A percentile compares a stretch with the other conserved stretches of the same genome.
These are phyloP conservation scores for Bombus haemorrhoidalis DNA, from an alignment of 1,140 invertebrate genomes.

Conservation along the genomic window DNA sequence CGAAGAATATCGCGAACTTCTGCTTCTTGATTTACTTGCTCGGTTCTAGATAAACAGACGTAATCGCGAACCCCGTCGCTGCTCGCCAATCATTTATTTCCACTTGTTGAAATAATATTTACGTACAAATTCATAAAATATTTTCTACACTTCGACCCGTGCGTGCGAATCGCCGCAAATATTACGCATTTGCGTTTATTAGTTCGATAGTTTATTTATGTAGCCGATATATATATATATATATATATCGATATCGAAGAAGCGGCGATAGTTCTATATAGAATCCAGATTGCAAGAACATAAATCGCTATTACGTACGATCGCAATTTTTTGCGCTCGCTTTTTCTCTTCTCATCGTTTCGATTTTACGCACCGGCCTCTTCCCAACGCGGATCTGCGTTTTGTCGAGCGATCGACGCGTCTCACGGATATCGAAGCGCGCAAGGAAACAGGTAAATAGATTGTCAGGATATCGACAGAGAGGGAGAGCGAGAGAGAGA, in stretches of 20 bases:
- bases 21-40: neutral
- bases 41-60: slow-evolving; percentile 2
- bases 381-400: neutral
- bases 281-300: too few species aligned
- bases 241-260: neutral
- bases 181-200: neutral
- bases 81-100: neutral
- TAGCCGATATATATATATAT: neutral
- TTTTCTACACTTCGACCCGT: neutral
- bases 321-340: neutral
- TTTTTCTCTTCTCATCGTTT: too few species aligned
- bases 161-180: neutral
- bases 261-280: neutral
- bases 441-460: slow-evolving; percentile 8
- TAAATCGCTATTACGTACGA: neutral
- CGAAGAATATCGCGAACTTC: neutral
- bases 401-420: too few species aligned
- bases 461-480: neutral
- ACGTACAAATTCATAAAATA: neutral
- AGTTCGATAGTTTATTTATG: neutral
- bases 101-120: slow-evolving; percentile 17
- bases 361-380: neutral
- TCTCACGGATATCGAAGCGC: neutral
- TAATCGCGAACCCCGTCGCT: too few species aligned
- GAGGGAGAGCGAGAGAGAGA: too few species aligned